A percentile compares a stretch with the other conserved stretches of the same genome.
phyloP scores from a whole-genome alignment of 2,888 invertebrate species.

The Agonopterix alstromeriana region DNA sequence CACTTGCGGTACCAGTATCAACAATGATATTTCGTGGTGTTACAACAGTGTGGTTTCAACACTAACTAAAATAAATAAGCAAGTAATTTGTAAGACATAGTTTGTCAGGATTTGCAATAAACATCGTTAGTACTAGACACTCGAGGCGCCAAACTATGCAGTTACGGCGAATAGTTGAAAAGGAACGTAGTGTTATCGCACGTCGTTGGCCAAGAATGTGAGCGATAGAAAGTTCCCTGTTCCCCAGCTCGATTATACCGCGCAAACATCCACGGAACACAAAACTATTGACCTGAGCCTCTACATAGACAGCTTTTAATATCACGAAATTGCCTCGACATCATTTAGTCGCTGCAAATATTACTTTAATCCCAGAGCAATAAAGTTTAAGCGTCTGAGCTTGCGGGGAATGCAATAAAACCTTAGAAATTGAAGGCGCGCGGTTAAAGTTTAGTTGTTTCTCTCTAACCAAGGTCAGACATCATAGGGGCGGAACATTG shows the following conservation, averaged over 20 bases:
- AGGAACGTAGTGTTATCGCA: conserved; percentile 63
- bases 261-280: conserved; percentile 57
- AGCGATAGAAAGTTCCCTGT: conserved; percentile 47
- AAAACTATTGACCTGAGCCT: conserved; percentile 67
- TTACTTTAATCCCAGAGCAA: conserved; percentile 74
- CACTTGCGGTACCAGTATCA: too few relatives aligned
- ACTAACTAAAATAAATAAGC: not conserved
- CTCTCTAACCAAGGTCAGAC: conserved; percentile 62
- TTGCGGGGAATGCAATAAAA: conserved; percentile 75
- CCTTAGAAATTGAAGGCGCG: conserved; percentile 65
- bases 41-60: not conserved
- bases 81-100: not conserved
- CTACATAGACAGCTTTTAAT: conserved; percentile 69
- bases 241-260: conserved; percentile 38
- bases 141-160: conserved; percentile 32
- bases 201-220: conserved; percentile 55
- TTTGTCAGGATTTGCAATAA: conserved; percentile 1
- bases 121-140: conserved; percentile 3
- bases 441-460: conserved; percentile 55
- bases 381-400: conserved; percentile 76
- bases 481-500: conserved; percentile 34
- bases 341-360: conserved; percentile 74
- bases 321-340: conserved; percentile 70
- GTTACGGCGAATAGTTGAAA: conserved; percentile 50
- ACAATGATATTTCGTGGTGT: not conserved